These are phyloP conservation scores for Molossus molossus DNA, from an alignment of 2,797 vertebrate species.

Conservation along the genomic window DNA sequence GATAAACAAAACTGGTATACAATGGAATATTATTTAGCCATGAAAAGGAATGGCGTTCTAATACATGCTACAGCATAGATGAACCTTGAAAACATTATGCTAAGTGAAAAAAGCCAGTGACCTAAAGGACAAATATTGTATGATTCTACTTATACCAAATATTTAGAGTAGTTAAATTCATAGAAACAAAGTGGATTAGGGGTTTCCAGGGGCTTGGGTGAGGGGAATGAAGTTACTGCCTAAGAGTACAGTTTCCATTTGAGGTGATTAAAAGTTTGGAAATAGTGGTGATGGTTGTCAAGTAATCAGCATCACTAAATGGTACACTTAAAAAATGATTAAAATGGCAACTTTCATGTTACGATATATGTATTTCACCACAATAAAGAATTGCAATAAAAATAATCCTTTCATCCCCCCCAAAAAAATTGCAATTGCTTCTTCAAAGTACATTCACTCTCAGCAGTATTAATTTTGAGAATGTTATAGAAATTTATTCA, in stretches of 20 bases:
- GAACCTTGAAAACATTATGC: too few species aligned
- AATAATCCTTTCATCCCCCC: neutral
- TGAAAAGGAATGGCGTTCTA: too few species aligned
- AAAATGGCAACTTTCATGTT: neutral
- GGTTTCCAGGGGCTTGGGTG: neutral
- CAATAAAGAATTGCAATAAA: neutral
- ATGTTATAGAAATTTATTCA: slow-evolving; percentile 36
- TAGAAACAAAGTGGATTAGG: too few species aligned
- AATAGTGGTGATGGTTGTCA: neutral
- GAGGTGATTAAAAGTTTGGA: neutral
- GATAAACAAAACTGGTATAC: neutral
- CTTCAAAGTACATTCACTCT: slow-evolving; percentile 4
- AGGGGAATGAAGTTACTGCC: neutral
- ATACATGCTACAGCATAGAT: too few species aligned
- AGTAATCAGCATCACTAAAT: neutral
- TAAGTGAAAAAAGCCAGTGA: too few species aligned
- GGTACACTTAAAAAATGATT: neutral
- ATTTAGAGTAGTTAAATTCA: too few species aligned
- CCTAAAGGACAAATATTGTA: too few species aligned
- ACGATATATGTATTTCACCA: neutral
- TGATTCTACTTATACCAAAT: too few species aligned
- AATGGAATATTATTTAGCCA: too few species aligned
- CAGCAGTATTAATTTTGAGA: slow-evolving; percentile 58
- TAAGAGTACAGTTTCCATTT: neutral
- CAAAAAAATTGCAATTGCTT: slow-evolving; percentile 54